A percentile compares a stretch with the other conserved stretches of the same genome.
Evolutionary conservation across 64 coral and sea anemone species (phyloP).

Genomic region (Actinia tenebrosa): DNA sequence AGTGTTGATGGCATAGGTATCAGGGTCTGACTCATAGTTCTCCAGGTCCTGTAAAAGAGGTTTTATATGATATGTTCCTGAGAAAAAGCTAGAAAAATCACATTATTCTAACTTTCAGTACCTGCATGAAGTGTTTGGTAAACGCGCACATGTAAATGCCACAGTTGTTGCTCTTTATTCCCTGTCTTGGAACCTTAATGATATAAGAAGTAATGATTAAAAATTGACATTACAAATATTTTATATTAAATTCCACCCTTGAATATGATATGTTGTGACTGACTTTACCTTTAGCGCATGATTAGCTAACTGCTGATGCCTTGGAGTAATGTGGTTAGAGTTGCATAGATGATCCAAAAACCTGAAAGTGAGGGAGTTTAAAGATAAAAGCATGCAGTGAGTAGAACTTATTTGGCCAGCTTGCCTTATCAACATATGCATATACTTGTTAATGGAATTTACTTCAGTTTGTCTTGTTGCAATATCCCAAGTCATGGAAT

Average conservation of each 20-base stretch:
- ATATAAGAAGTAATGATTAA: neutral
- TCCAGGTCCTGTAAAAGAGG: neutral
- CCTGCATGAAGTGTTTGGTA: slow-evolving; percentile 1
- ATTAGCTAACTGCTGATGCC: neutral
- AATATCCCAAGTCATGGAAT: slow-evolving; percentile 14
- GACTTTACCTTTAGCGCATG: neutral
- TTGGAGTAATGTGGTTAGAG: neutral
- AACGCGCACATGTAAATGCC: slow-evolving; percentile 5
- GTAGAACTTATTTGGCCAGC: neutral
- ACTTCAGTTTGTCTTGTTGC: slow-evolving; percentile 19
- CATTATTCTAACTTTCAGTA: neutral
- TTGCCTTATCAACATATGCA: neutral
- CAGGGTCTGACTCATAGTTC: neutral
- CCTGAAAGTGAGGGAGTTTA: neutral
- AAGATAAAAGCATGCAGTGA: neutral
- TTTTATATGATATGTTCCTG: neutral
- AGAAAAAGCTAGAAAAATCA: no score
- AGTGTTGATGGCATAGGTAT: neutral
- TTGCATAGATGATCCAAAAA: slow-evolving; percentile 15
- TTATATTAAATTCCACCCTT: neutral
- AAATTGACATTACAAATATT: neutral
- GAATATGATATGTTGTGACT: neutral
- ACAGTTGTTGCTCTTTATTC: slow-evolving; percentile 11
- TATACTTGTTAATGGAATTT: slow-evolving; percentile 7
- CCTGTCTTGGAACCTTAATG: slow-evolving; percentile 4